phyloP scores from a whole-genome alignment of 2,888 invertebrate species.

The Calameuta pallipes region DNA sequence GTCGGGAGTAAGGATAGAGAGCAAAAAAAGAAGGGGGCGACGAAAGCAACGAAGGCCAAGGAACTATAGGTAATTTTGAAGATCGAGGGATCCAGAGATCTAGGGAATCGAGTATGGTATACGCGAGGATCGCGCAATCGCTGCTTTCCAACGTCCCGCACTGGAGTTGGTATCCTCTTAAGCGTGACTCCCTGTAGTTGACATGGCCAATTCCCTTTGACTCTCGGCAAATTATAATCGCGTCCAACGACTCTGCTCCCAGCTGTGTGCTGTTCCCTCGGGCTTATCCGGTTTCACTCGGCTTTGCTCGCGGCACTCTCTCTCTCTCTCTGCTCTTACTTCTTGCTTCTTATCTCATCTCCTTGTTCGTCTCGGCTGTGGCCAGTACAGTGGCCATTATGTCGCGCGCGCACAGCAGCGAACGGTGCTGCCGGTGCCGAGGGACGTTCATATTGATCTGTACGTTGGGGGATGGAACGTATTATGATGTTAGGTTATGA shows the following conservation, averaged over 20 bases:
- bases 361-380: not conserved
- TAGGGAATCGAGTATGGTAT: not conserved
- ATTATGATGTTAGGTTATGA: conserved; percentile 45
- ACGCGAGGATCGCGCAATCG: not conserved
- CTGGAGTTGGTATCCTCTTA: conserved; percentile 39
- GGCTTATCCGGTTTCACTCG: not conserved
- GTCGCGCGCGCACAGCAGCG: conserved; percentile 7
- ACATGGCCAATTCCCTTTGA: conserved; percentile 61
- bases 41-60: not conserved
- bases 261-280: not conserved
- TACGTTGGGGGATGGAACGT: conserved; percentile 16
- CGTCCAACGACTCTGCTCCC: conserved; percentile 26
- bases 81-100: not conserved
- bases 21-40: not conserved
- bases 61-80: not conserved
- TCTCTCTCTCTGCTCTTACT: not conserved
- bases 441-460: conserved; percentile 9
- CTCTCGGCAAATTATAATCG: conserved; percentile 61
- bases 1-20: conserved; percentile 18
- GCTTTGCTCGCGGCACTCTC: not conserved
- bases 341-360: not conserved
- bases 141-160: conserved; percentile 24
- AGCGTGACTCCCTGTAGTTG: conserved; percentile 55
- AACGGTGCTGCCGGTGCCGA: not conserved
- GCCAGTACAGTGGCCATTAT: conserved; percentile 14